Conservation (phyloP, 2,888 invertebrate genomes). For the Stenoptilia bipunctidactyla region DNA sequence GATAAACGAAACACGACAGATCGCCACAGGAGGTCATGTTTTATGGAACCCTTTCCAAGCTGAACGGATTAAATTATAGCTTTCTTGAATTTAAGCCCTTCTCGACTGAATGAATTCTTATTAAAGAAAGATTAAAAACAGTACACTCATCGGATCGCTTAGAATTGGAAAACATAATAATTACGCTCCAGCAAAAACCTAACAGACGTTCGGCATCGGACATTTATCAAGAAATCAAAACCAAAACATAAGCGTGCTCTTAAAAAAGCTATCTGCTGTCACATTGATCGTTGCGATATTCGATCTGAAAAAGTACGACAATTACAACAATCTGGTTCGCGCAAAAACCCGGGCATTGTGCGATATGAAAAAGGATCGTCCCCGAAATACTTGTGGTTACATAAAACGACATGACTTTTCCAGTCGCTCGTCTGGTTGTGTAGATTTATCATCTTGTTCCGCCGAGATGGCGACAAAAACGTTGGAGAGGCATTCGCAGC, state of each 20-base stretch:
- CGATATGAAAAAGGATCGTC: not conserved
- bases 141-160: not conserved
- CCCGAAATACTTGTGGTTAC: slow-evolving; percentile 1
- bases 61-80: not conserved
- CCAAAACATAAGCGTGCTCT: too few relatives aligned
- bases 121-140: not conserved
- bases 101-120: too few relatives aligned
- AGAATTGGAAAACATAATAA: not conserved
- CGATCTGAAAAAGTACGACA: not conserved
- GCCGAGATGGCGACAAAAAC: not conserved
- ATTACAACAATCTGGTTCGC: not conserved
- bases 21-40: slow-evolving; percentile 55
- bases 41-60: slow-evolving; percentile 33
- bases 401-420: not conserved
- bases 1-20: slow-evolving; percentile 49
- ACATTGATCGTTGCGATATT: not conserved
- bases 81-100: not conserved
- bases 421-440: not conserved
- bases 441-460: not conserved
- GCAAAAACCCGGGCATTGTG: not conserved
- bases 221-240: not conserved
- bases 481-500: too few relatives aligned
- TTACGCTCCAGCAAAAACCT: not conserved
- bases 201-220: not conserved
- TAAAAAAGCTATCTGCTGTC: not conserved